phyloP scores from a whole-genome alignment of 2,888 invertebrate genomes.

The Heliconius sara region DNA sequence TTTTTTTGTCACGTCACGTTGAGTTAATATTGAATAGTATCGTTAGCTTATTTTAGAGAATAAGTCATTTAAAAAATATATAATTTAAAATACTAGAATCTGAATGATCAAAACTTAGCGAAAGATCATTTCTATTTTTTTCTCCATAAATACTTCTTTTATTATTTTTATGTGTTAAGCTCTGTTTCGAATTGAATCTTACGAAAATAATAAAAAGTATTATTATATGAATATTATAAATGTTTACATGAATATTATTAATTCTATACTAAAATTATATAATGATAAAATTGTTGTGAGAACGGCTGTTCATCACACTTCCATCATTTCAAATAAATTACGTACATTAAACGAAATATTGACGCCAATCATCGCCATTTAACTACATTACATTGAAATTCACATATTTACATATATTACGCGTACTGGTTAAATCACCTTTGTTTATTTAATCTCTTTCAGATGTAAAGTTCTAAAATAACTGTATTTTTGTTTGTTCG shows the following conservation, averaged over 20 bases:
- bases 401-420: neutral
- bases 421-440: neutral
- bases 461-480: neutral
- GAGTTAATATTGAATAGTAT: neutral
- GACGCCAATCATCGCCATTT: slow-evolving; percentile 40
- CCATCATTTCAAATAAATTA: slow-evolving; percentile 36
- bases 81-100: neutral
- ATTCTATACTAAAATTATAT: neutral
- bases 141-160: neutral
- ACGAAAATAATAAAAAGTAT: neutral
- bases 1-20: too few species aligned
- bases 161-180: neutral
- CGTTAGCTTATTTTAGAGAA: too few species aligned
- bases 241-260: neutral
- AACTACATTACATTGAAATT: slow-evolving; percentile 25
- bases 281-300: neutral
- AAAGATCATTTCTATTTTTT: neutral
- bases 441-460: neutral
- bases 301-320: slow-evolving; percentile 23
- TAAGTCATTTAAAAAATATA: too few species aligned
- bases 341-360: slow-evolving; percentile 34
- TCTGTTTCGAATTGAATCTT: neutral
- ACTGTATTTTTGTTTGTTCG: neutral
- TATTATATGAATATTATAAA: neutral
- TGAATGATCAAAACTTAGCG: neutral